Evolutionary conservation across 2,888 invertebrate species (phyloP), one percentile per base, ranked within the genome.

Genomic region (Chrysolina oricalcia): DNA sequence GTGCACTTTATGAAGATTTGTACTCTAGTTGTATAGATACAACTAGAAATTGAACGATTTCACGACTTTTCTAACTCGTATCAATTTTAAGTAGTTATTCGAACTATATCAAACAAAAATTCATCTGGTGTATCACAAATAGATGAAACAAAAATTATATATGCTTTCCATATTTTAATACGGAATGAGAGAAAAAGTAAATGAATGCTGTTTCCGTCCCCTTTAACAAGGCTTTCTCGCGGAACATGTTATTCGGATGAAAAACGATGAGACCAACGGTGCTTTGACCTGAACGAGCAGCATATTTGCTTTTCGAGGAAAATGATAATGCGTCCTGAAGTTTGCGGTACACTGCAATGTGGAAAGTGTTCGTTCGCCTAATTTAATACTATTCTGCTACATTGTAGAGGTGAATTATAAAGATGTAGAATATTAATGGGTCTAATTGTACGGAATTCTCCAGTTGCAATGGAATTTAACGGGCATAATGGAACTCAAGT

Each of bases 261-360:
- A 67, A 67, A 59, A 59, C 59, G 59, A 68, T 35, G 53, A 67
- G 50, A 48, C 67, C 21, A 68, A 41, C 35, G 53, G 19, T 35
- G 59, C 53, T 40, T 27, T 68, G 67, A 67, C 66, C 66, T 41
- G 66, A 66, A 66, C 66, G 66, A n/a, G 46, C 48, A 17, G 4
- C 53, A 53, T 53, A 68, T 68, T 53, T 48, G 48, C 53, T 40
- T 53, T 68, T 21, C 41, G 53, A 41, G 53, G 41, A 53, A 53
- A 68, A 68, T 68, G 56, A 56, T 68, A 53, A 68, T 68, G 53
- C 68, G 13, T 21, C 21, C 68, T 21, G 68, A 68, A 68, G 53
- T 53, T 53, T 68, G 68, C 27, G 68, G 56, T 40, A 13, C n/a
- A 27, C 48, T 40, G 23, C 53, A 53, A 19, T 27, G 40, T 53